Evolutionary conservation across 2,113 vertebrate species (phyloP), one percentile per base, ranked within the genome.

Genomic region (Harpagus bidentatus): DNA sequence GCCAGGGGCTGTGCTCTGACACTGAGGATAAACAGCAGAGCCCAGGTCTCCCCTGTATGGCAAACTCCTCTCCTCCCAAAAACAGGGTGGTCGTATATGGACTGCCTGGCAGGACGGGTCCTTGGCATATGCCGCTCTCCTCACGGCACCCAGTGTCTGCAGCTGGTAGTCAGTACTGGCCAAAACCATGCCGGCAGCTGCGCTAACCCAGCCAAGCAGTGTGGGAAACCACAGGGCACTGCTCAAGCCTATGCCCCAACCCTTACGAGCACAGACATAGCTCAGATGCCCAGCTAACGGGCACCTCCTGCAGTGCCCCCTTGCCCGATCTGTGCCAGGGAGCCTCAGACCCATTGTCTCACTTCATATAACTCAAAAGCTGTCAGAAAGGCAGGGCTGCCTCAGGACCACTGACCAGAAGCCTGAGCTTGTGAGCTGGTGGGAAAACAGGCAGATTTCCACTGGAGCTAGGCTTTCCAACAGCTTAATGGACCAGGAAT

Each of bases 91-190:
- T 20, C 0, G 0, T 21, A 31, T 22, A 31, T 50, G 58, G 43
- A 43, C 20, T 50, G 38, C 47, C 65, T n/a, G 29, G 23, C n/a
- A 55, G 67, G 11, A 96, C 63, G 11, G 31, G 6, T 77, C 62
- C n/a, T 61, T 76, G 67, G 62, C 28, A 20, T 38, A 26, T 16
- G 20, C 8, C 7, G 1, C 23, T 53, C 45, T 85, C 56, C 7
- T 71, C 19, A 59, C 0, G 0, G 22, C 6, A 3, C 7, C 13
- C 36, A 16, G 11, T 40, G 32, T 32, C 66, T 45, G 47, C 42
- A 69, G 40, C 47, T 66, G 36, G 63, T 45, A 77, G 58, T 40
- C 5, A 4, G 31, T n/a, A 53, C 36, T 17, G 45, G 69, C 25
- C 43, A 48, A 82, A 66, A 48, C 21, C 28, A 36, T 3, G 11